Evolutionary conservation across 1,140 invertebrate genomes (phyloP).

Genomic region (Macrobrachium nipponense): DNA sequence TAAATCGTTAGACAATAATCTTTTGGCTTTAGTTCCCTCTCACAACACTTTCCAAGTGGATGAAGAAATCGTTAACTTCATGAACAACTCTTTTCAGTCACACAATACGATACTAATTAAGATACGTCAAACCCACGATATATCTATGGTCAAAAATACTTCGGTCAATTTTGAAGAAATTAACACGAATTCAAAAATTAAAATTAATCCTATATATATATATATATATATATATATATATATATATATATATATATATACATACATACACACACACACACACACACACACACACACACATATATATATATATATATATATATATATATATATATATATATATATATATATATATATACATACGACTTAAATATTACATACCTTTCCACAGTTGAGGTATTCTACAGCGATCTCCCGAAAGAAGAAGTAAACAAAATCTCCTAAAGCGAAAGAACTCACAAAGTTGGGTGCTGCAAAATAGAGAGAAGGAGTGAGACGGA

Average conservation of each 20-base stretch:
- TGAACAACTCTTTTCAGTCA: no score
- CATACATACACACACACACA: not conserved
- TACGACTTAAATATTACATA: constrained; percentile 69
- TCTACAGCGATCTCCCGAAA: constrained; percentile 97
- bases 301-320: not conserved
- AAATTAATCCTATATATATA: no score
- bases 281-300: no score
- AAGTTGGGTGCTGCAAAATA: constrained; percentile 90
- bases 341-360: not conserved
- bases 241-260: not conserved
- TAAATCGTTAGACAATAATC: no score
- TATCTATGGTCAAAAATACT: no score
- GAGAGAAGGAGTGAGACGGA: constrained; percentile 57
- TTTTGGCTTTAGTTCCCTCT: no score
- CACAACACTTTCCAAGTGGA: no score
- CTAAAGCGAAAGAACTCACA: constrained; percentile 91
- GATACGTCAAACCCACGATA: no score
- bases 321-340: not conserved
- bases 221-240: not conserved
- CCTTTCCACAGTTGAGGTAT: constrained; percentile 95
- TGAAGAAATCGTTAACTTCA: no score
- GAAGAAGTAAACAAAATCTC: constrained; percentile 97
- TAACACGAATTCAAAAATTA: no score
- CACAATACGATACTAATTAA: no score
- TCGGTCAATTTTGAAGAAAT: no score